These are phyloP conservation scores for Oreochromis grahami DNA, from an alignment of 2,797 vertebrate species.

Conservation along the genomic window DNA sequence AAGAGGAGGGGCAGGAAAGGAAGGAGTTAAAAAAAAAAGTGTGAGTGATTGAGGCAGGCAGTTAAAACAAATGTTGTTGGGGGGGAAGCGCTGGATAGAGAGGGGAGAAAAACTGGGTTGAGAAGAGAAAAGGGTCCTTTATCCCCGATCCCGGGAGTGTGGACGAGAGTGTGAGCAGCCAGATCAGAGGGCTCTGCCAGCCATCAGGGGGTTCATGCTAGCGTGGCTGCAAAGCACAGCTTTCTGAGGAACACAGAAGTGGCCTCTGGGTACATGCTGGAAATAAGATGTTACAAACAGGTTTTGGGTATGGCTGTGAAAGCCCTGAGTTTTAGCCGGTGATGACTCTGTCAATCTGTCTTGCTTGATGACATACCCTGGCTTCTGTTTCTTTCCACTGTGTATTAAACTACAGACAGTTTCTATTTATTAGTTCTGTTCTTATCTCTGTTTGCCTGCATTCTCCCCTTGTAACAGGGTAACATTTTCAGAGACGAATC, in stretches of 20 bases:
- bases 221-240: conserved; percentile 46
- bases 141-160: conserved; percentile 59
- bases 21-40: conserved; percentile 31
- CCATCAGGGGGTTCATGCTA: conserved; percentile 54
- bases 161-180: conserved; percentile 58
- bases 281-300: conserved; percentile 63
- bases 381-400: conserved; percentile 10
- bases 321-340: conserved; percentile 23
- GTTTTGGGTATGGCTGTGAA: conserved; percentile 36
- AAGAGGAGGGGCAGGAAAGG: conserved; percentile 1
- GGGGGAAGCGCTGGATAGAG: neutral
- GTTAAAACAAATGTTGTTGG: conserved; percentile 38
- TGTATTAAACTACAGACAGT: conserved; percentile 24
- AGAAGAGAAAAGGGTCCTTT: conserved; percentile 51
- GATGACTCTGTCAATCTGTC: conserved; percentile 30
- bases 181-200: conserved; percentile 64
- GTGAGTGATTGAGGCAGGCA: conserved; percentile 32
- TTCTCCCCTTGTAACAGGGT: neutral
- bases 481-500: conserved; percentile 17
- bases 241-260: conserved; percentile 47
- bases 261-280: conserved; percentile 44
- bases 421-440: conserved; percentile 22
- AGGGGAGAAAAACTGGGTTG: neutral
- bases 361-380: conserved; percentile 3
- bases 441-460: conserved; percentile 4